These are phyloP conservation scores for Oscheius myriophilus DNA, from an alignment of 2,888 invertebrate species.

Conservation along the genomic window DNA sequence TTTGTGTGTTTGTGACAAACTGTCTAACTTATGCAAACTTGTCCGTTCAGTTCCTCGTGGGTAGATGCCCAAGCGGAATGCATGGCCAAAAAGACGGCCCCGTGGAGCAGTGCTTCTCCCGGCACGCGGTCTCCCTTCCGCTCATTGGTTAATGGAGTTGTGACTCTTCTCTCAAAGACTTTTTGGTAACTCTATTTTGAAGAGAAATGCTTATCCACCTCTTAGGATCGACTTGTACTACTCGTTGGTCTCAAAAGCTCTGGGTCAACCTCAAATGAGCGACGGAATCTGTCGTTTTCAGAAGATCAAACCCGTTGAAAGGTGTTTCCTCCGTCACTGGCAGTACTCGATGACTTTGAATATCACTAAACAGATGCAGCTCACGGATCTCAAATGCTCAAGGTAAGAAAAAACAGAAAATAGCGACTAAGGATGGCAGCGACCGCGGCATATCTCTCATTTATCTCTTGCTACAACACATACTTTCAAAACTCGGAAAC, in stretches of 20 bases:
- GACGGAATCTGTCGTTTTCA: slow-evolving; percentile 54
- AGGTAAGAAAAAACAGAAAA: no score
- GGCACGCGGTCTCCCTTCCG: slow-evolving; percentile 33
- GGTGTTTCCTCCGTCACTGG: slow-evolving; percentile 43
- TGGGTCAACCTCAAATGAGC: slow-evolving; percentile 47
- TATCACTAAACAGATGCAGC: slow-evolving; percentile 45
- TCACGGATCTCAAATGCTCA: slow-evolving; percentile 43
- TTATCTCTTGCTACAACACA: no score
- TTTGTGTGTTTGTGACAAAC: no score
- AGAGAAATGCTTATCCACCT: slow-evolving; percentile 13
- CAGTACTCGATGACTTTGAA: slow-evolving; percentile 43
- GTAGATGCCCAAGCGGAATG: slow-evolving; percentile 59
- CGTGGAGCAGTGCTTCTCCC: slow-evolving; percentile 43
- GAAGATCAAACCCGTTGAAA: slow-evolving; percentile 51
- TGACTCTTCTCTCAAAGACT: slow-evolving; percentile 18
- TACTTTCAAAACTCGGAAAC: no score
- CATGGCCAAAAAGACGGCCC: slow-evolving; percentile 41
- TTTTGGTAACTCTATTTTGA: slow-evolving; percentile 6
- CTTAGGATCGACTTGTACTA: slow-evolving; percentile 32
- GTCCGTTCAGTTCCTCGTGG: slow-evolving; percentile 19
- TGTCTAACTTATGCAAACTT: no score
- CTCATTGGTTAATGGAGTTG: slow-evolving; percentile 29
- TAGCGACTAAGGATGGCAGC: not conserved
- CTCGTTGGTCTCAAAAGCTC: slow-evolving; percentile 21
- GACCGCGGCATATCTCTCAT: no score